phyloP scores from a whole-genome alignment of 1,140 invertebrate genomes.

The Papilio aristodemus region DNA sequence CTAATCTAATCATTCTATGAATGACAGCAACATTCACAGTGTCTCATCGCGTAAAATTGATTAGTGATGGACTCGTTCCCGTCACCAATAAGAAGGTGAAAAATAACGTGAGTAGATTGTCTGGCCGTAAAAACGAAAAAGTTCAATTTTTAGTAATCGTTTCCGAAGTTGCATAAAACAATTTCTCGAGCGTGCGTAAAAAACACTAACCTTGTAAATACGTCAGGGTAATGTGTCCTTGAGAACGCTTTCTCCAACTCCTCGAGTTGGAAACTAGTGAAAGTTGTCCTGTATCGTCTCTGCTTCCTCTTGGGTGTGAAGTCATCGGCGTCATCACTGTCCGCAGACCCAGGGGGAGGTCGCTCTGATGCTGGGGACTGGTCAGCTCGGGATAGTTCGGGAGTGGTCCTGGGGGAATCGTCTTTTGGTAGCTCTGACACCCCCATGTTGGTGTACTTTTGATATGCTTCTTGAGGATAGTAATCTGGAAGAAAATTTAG shows the following conservation, averaged over 20 bases:
- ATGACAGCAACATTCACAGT: too few species aligned
- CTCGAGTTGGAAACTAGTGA: constrained; percentile 97
- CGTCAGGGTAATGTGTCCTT: constrained; percentile 98
- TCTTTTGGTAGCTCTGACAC: constrained; percentile 82
- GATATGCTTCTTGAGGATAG: constrained; percentile 59
- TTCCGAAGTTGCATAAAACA: background rate
- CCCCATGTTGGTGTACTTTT: constrained; percentile 81
- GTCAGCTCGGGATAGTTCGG: constrained; percentile 63
- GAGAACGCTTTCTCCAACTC: constrained; percentile 98
- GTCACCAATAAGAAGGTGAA: too few species aligned
- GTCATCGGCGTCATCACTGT: constrained; percentile 88
- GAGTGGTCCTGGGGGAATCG: constrained; percentile 80
- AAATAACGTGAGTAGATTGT: too few species aligned
- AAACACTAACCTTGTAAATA: constrained; percentile 92
- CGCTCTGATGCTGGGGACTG: constrained; percentile 71
- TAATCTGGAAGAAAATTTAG: constrained; percentile 57
- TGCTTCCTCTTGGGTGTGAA: constrained; percentile 95
- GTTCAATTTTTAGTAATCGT: too few species aligned
- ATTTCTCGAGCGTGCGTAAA: background rate
- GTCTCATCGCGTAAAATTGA: too few species aligned
- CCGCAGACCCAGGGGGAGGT: constrained; percentile 81
- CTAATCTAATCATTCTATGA: too few species aligned
- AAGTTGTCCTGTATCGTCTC: constrained; percentile 94
- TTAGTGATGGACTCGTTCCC: too few species aligned
- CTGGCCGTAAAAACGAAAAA: too few species aligned